A percentile compares a stretch with the other conserved stretches of the same genome.
Conservation (phyloP, 2,797 vertebrate species). For the Falco peregrinus region DNA sequence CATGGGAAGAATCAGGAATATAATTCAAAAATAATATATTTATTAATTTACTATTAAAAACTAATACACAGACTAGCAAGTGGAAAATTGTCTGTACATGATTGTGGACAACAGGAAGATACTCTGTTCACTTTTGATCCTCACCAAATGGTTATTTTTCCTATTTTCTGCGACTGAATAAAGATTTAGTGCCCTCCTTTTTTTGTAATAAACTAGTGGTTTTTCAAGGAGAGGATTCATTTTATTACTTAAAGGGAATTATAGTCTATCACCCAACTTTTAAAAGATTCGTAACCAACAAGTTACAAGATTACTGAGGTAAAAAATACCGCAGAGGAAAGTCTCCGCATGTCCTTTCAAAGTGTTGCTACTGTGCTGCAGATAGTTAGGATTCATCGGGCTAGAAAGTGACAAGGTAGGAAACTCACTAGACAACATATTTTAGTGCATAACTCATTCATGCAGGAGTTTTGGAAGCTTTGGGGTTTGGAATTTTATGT, state of each 20-base stretch:
- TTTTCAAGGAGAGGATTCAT: background rate
- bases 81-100: background rate
- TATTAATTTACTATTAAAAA: background rate
- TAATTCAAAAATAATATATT: background rate
- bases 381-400: background rate
- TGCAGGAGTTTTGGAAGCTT: background rate
- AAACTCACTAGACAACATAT: background rate
- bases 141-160: background rate
- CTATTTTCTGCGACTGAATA: background rate
- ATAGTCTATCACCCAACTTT: background rate
- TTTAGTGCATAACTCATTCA: background rate
- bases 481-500: background rate
- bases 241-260: background rate
- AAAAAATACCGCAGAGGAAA: background rate
- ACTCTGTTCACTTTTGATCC: background rate
- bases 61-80: background rate
- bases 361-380: background rate
- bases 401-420: background rate
- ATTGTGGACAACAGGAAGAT: background rate
- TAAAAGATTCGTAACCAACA: background rate
- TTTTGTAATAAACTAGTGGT: background rate
- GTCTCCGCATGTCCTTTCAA: background rate
- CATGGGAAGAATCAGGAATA: background rate
- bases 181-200: background rate
- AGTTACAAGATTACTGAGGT: background rate